Percentiles rank a stretch among this genome's conserved stretches.
phyloP scores from a whole-genome alignment of 1,140 invertebrate genomes.

The Heliconius hermathena region DNA sequence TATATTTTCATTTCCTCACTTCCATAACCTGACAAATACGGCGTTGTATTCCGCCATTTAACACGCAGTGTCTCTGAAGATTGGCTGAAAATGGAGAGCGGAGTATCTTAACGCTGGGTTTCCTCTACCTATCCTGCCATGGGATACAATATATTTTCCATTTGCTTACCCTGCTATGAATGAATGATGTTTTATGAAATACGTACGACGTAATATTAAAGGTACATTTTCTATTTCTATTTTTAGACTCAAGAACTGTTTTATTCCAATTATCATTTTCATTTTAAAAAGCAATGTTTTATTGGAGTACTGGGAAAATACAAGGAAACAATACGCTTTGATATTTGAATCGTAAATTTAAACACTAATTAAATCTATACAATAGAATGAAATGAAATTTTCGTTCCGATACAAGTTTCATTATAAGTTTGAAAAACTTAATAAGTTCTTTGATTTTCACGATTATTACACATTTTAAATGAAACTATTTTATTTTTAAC shows the following conservation, averaged over 20 bases:
- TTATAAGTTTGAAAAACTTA: neutral
- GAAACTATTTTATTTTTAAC: too few species aligned
- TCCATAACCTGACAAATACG: too few species aligned
- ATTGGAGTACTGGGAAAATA: neutral
- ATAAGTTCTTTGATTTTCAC: too few species aligned
- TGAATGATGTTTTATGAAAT: neutral
- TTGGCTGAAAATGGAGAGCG: neutral
- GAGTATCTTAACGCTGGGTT: neutral
- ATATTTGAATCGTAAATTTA: conserved; percentile 1
- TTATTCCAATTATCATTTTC: neutral
- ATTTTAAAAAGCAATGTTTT: conserved; percentile 8
- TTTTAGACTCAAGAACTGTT: neutral
- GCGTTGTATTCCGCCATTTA: neutral
- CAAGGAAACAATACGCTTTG: conserved; percentile 10
- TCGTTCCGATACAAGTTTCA: neutral
- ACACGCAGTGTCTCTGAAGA: neutral
- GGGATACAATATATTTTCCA: too few species aligned
- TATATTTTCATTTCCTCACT: neutral
- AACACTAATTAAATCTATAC: neutral
- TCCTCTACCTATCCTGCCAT: neutral
- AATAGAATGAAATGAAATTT: neutral
- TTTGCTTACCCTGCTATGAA: neutral
- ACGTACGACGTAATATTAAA: neutral
- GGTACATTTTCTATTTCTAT: neutral
- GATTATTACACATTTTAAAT: too few species aligned